A percentile compares a stretch with the other conserved stretches of the same genome.
Evolutionary conservation across 2,888 invertebrate genomes (phyloP).

Genomic region (Erebia palarica): DNA sequence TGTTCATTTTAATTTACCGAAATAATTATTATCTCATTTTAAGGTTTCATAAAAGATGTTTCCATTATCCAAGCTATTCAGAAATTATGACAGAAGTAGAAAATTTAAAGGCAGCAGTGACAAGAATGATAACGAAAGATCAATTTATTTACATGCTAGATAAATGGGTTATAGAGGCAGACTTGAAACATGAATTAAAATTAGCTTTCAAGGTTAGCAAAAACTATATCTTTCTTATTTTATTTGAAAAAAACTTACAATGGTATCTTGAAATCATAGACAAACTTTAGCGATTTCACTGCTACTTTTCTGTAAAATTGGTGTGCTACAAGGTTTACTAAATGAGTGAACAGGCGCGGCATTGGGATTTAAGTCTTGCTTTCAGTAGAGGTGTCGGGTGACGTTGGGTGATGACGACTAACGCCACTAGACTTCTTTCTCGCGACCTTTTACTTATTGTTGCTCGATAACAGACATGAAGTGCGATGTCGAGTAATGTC

Average conservation of each 20-base stretch:
- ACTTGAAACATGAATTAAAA: conserved; percentile 65
- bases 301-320: no score
- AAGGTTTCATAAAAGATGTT: conserved; percentile 69
- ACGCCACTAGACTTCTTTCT: no score
- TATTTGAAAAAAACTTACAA: background rate
- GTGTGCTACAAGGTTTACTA: no score
- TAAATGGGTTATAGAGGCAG: conserved; percentile 56
- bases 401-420: no score
- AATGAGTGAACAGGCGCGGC: no score
- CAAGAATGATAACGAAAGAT: conserved; percentile 61
- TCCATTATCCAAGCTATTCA: conserved; percentile 63
- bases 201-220: conserved; percentile 62
- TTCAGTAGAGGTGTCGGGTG: no score
- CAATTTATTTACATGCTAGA: conserved; percentile 68
- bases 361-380: no score
- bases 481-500: no score
- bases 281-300: no score
- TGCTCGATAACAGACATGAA: no score
- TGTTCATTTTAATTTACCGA: background rate
- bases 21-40: conserved; percentile 25
- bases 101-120: conserved; percentile 55
- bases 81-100: conserved; percentile 68
- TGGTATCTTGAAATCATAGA: no score
- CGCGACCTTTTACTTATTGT: no score
- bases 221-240: background rate